Evolutionary conservation across 1,140 invertebrate species (phyloP).

Genomic region (Drosophila novamexicana): DNA sequence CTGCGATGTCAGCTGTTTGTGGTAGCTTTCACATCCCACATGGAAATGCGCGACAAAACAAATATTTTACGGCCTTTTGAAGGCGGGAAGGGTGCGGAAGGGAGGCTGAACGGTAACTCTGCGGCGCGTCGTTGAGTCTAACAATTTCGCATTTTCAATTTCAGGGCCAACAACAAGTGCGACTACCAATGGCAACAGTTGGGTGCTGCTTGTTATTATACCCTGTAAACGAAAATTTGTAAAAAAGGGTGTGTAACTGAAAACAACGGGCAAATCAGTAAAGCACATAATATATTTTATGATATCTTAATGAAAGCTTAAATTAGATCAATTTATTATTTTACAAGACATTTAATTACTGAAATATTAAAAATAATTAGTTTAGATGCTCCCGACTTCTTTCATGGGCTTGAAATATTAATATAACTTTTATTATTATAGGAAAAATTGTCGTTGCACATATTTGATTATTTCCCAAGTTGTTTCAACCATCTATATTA

Average conservation of each 20-base stretch:
- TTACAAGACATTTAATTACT: no score
- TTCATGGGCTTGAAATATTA: no score
- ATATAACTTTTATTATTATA: no score
- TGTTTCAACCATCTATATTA: neutral
- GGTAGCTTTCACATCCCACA: constrained; percentile 39
- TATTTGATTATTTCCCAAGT: neutral
- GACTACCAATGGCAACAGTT: constrained; percentile 70
- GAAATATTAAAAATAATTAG: no score
- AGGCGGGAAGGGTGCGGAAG: neutral
- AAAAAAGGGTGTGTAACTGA: neutral
- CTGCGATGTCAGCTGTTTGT: constrained; percentile 18
- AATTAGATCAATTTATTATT: no score
- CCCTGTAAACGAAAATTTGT: neutral
- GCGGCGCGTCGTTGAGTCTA: constrained; percentile 29
- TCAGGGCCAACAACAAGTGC: constrained; percentile 54
- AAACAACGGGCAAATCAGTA: no score
- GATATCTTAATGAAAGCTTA: no score
- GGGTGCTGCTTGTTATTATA: constrained; percentile 6
- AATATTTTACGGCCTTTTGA: constrained; percentile 12
- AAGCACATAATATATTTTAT: no score
- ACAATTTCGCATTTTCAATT: constrained; percentile 72
- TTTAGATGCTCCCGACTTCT: no score
- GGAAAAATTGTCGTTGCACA: no score
- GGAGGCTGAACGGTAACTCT: constrained; percentile 59
- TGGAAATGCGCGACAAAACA: constrained; percentile 46